These are phyloP conservation scores for Penaeus vannamei DNA, from an alignment of 1,140 invertebrate species.

Conservation along the genomic window DNA sequence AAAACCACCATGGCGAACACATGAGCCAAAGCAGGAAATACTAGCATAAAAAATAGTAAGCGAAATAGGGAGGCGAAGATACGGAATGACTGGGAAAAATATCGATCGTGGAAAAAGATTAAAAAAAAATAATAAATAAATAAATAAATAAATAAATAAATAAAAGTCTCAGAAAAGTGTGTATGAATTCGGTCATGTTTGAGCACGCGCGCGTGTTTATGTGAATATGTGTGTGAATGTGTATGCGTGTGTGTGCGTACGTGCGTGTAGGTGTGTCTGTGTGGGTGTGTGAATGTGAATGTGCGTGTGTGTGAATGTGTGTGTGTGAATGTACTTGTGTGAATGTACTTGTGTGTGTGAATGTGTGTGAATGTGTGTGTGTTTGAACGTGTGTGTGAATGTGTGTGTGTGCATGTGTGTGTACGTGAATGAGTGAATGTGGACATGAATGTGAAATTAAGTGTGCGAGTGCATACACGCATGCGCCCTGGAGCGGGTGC, in stretches of 20 bases:
- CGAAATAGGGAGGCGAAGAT: too few relatives aligned
- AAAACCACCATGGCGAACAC: too few relatives aligned
- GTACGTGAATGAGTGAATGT: too few relatives aligned
- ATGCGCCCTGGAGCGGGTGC: too few relatives aligned
- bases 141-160: background rate
- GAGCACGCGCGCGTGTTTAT: background rate
- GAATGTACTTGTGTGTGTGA: background rate
- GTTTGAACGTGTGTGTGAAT: background rate
- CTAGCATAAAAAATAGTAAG: too few relatives aligned
- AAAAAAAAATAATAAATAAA: background rate
- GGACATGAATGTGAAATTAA: too few relatives aligned
- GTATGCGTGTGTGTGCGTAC: background rate
- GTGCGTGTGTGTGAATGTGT: background rate
- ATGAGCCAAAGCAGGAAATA: too few relatives aligned
- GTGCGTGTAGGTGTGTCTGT: background rate
- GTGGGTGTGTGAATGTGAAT: background rate
- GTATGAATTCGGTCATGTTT: background rate
- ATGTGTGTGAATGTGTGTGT: constrained; percentile 3
- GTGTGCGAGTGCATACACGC: too few relatives aligned
- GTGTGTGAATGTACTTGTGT: background rate
- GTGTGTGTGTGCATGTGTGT: background rate
- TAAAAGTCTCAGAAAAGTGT: background rate
- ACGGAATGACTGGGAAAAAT: background rate
- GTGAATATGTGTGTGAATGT: background rate
- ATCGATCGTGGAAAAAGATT: background rate